Conservation (phyloP, 2,888 invertebrate species). For the Oegoconia quadripuncta region DNA sequence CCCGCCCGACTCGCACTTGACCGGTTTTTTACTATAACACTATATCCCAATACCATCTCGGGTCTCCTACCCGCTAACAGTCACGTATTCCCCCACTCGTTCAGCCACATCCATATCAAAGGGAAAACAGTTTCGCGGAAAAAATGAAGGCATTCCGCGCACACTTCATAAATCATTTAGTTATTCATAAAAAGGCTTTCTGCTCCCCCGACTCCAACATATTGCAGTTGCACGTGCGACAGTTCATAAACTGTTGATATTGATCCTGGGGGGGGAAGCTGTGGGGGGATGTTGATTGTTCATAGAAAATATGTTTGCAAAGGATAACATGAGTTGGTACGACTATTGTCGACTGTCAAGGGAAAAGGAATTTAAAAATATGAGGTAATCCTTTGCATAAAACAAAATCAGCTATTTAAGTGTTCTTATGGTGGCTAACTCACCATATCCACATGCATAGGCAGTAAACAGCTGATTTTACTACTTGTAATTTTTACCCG, state of each 20-base stretch:
- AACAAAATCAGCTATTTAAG: too few relatives aligned
- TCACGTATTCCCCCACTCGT: conserved; percentile 6
- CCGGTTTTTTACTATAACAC: neutral
- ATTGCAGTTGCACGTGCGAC: conserved; percentile 75
- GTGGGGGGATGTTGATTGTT: conserved; percentile 61
- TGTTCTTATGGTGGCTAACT: too few relatives aligned
- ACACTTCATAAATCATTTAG: conserved; percentile 72
- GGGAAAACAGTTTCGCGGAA: conserved; percentile 26
- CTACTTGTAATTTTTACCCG: too few relatives aligned
- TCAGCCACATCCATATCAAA: conserved; percentile 28
- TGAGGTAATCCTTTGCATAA: too few relatives aligned
- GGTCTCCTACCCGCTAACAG: neutral
- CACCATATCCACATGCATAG: too few relatives aligned
- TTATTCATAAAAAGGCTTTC: conserved; percentile 75
- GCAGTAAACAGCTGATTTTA: too few relatives aligned
- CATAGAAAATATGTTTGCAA: conserved; percentile 59
- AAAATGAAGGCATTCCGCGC: conserved; percentile 37
- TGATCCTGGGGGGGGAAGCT: conserved; percentile 45
- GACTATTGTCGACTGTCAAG: neutral
- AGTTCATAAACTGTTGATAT: conserved; percentile 73
- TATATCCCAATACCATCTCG: neutral
- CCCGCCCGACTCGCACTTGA: too few relatives aligned
- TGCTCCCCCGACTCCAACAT: conserved; percentile 54
- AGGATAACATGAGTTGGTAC: conserved; percentile 13
- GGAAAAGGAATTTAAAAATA: too few relatives aligned